A percentile compares a stretch with the other conserved stretches of the same genome.
These are phyloP conservation scores for Plebejus melissa DNA, from an alignment of 2,888 invertebrate species.

Conservation along the genomic window DNA sequence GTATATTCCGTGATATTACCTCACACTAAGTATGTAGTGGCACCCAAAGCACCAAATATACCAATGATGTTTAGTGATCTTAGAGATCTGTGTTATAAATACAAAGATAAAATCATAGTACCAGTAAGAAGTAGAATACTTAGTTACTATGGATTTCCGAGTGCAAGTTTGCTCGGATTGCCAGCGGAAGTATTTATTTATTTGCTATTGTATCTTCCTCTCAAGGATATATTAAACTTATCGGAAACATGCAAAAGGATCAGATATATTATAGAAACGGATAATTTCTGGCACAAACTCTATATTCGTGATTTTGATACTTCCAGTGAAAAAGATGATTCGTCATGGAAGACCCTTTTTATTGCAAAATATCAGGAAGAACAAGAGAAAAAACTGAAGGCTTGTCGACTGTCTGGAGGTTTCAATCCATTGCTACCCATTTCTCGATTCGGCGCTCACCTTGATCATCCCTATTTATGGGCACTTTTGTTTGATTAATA, in stretches of 20 bases:
- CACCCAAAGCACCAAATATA: constrained; percentile 54
- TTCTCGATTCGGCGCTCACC: constrained; percentile 57
- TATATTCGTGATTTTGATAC: constrained; percentile 55
- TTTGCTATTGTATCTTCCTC: constrained; percentile 51
- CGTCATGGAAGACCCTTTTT: constrained; percentile 56
- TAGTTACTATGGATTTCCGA: constrained; percentile 62
- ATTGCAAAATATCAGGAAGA: constrained; percentile 45
- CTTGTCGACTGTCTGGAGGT: constrained; percentile 41
- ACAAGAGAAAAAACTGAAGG: constrained; percentile 37
- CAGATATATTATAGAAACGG: constrained; percentile 48
- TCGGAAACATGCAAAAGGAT: constrained; percentile 55
- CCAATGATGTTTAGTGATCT: constrained; percentile 64
- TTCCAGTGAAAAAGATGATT: constrained; percentile 37
- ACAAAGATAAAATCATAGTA: constrained; percentile 75
- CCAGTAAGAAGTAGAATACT: constrained; percentile 78
- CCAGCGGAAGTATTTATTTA: constrained; percentile 64
- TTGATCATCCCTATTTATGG: constrained; percentile 62
- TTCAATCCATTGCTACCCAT: constrained; percentile 61
- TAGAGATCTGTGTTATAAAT: constrained; percentile 64
- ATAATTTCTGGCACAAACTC: constrained; percentile 60
- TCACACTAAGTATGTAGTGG: constrained; percentile 60
- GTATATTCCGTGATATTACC: constrained; percentile 65
- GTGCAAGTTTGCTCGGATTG: constrained; percentile 66
- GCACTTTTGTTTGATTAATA: constrained; percentile 43
- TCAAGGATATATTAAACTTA: constrained; percentile 52